A percentile compares a stretch with the other conserved stretches of the same genome.
phyloP scores from a whole-genome alignment of 2,797 vertebrate species.

The Poecilia wingei region DNA sequence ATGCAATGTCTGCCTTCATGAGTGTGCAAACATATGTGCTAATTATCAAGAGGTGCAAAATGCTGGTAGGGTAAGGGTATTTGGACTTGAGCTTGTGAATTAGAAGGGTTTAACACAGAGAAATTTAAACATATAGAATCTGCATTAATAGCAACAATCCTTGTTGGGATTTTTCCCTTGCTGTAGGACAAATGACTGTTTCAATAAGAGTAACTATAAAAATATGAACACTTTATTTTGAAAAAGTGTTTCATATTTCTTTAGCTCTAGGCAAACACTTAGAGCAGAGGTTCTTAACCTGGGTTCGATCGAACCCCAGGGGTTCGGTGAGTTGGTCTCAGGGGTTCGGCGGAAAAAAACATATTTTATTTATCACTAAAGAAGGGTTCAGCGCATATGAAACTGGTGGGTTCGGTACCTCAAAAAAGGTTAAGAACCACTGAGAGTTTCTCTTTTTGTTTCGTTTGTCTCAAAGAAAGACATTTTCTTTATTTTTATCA shows the following conservation, averaged over 20 bases:
- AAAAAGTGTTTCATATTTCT: not conserved
- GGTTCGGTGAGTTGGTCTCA: too few relatives aligned
- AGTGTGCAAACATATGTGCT: too few relatives aligned
- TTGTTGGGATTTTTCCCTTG: not conserved
- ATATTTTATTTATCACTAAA: too few relatives aligned
- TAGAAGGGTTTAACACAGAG: not conserved
- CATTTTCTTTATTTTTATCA: not conserved
- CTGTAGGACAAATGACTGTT: not conserved
- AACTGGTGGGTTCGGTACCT: too few relatives aligned
- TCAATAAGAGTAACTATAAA: not conserved
- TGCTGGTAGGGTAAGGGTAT: not conserved
- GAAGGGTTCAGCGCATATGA: too few relatives aligned
- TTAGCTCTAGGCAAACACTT: too few relatives aligned
- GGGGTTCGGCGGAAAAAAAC: too few relatives aligned
- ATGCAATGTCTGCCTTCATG: too few relatives aligned
- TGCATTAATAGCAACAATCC: not conserved
- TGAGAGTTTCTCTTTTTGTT: not conserved
- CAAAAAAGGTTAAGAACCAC: too few relatives aligned
- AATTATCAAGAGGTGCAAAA: too few relatives aligned
- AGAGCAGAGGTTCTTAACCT: too few relatives aligned
- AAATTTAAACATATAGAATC: not conserved
- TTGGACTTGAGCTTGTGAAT: not conserved
- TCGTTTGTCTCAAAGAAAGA: not conserved
- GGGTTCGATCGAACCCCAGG: too few relatives aligned
- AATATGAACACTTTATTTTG: not conserved